Evolutionary conservation across 2,888 invertebrate species (phyloP).

Genomic region (Alloscopus bannaensis): DNA sequence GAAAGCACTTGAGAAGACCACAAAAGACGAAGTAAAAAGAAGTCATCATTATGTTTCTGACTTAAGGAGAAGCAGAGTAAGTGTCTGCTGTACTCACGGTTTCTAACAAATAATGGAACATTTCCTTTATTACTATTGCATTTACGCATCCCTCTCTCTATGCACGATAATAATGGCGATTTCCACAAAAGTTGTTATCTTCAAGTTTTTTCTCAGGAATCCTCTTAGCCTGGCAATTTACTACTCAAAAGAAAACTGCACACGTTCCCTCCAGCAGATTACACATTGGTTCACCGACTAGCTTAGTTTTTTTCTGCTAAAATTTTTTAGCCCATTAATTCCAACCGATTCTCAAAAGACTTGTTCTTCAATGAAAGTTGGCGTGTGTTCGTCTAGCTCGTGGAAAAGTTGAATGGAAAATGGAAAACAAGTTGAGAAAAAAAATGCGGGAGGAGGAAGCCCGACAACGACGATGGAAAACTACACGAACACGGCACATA

Average conservation of each 20-base stretch:
- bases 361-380: constrained; percentile 10
- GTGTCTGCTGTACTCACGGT: neutral
- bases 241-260: neutral
- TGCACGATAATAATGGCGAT: constrained; percentile 30
- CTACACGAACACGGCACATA: neutral
- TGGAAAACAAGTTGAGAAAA: constrained; percentile 4
- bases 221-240: constrained; percentile 38
- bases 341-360: constrained; percentile 30
- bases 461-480: neutral
- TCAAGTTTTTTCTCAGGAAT: constrained; percentile 36
- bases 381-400: constrained; percentile 14
- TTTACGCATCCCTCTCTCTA: constrained; percentile 8
- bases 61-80: constrained; percentile 4
- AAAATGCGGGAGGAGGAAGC: constrained; percentile 3
- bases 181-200: constrained; percentile 46
- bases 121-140: constrained; percentile 44
- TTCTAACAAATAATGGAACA: constrained; percentile 29
- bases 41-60: constrained; percentile 49
- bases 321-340: constrained; percentile 36
- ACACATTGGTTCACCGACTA: neutral
- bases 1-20: constrained; percentile 54
- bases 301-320: neutral
- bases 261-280: neutral
- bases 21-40: constrained; percentile 44
- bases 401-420: too few species aligned